Base-by-base conservation (phyloP, 2,888 invertebrate species). In the Drosophila falleni region DNA sequence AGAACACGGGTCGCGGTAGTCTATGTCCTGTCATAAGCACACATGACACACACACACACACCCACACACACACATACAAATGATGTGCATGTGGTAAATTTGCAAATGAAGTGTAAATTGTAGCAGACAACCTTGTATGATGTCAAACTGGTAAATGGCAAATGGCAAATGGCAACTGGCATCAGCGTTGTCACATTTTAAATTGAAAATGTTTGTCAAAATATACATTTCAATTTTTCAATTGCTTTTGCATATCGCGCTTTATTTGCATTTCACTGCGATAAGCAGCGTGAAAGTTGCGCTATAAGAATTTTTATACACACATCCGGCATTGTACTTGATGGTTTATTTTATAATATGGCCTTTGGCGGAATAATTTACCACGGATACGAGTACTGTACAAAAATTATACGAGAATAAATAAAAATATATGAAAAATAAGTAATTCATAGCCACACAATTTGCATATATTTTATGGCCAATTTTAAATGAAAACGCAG, bases 171-270 rank as follows among this genome's bases (percentile, higher is more conserved):
- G 64, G 41, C 53, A 29, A 60, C 71, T 47, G 49, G 47, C 74
- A 64, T 26, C 42, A 54, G 35, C 19, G 53, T 44, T 81, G 80
- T 86, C 85, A 87, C 71, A 65, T 82, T 87, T 87, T 55, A 89
- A 87, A 89, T 82, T 89, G 87, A 80, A 87, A 89, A 78, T 73
- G 85, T 85, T 78, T 85, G 73, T 80, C 80, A 85, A 56, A 72
- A 63, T 33, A 63, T 53, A 56, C 44, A 41, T 59, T 63, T 42
- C 42, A 50, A 42, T 69, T 47, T n/a, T n/a, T n/a, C n/a, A n/a
- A n/a, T n/a, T n/a, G 46, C 39, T 58, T 58, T 44, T 50, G 31
- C 53, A 63, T 58, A 51, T 59, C 54, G 51, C 69, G 26, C 42
- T 56, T 54, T 55, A 65, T 74, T 78, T 71, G 50, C 67, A 60